Evolutionary conservation across 2,797 vertebrate species (phyloP).

Genomic region (Hippoglossus hippoglossus): DNA sequence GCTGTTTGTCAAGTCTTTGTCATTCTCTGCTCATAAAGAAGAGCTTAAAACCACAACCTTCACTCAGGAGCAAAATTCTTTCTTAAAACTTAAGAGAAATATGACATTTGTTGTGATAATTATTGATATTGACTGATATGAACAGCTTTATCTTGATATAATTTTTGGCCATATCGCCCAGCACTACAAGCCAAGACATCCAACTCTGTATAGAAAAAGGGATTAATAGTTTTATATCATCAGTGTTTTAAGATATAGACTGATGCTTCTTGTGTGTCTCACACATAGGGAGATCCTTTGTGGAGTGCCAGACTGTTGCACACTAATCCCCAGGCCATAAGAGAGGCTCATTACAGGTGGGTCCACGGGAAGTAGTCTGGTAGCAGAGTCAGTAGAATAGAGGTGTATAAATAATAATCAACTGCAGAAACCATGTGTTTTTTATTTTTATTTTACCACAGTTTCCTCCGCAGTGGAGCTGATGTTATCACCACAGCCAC

Average conservation of each 20-base stretch:
- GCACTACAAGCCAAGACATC: no score
- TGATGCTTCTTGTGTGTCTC: conserved; percentile 20
- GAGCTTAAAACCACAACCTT: no score
- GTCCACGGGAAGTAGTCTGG: not conserved
- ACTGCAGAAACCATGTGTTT: not conserved
- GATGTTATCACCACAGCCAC: conserved; percentile 86
- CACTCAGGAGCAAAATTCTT: no score
- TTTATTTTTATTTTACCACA: conserved; percentile 37
- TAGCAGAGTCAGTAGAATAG: not conserved
- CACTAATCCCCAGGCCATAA: conserved; percentile 83
- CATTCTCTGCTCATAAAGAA: no score
- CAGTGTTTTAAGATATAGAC: not conserved
- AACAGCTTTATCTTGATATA: no score
- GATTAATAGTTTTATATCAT: not conserved
- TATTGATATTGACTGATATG: no score
- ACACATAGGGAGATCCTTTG: conserved; percentile 84
- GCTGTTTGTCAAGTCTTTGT: no score
- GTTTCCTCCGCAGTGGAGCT: conserved; percentile 85
- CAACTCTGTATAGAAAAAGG: no score
- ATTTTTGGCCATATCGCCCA: no score
- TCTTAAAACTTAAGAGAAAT: no score
- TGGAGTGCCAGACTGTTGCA: conserved; percentile 87
- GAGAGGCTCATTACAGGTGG: conserved; percentile 84
- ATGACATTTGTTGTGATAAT: no score
- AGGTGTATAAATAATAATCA: not conserved